Evolutionary conservation across 2,888 invertebrate species (phyloP).

Genomic region (Phalera bucephala): DNA sequence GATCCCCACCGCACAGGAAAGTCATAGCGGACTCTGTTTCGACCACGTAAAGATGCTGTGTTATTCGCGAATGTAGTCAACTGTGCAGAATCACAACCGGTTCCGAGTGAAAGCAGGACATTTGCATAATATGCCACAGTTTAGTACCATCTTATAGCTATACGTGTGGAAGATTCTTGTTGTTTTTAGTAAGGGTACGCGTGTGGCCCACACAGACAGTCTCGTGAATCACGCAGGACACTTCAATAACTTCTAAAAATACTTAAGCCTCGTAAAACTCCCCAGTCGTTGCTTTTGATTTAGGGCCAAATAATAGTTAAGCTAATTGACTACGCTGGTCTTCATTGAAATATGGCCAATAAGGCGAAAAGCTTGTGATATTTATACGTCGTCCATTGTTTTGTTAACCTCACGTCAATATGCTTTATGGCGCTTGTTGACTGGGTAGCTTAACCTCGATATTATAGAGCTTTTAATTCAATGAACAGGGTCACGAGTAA

Average conservation of each 20-base stretch:
- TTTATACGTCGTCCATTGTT: conserved; percentile 4
- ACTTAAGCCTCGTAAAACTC: conserved; percentile 33
- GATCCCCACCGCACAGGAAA: no score
- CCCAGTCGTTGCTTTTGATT: conserved; percentile 39
- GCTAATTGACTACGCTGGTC: conserved; percentile 32
- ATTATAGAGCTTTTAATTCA: no score
- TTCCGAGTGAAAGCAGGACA: conserved; percentile 38
- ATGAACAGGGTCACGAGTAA: no score
- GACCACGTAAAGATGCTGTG: conserved; percentile 7
- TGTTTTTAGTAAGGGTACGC: conserved; percentile 7
- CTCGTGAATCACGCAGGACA: conserved; percentile 41
- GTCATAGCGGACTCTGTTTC: conserved; percentile 5
- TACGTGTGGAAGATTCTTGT: not conserved
- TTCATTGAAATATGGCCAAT: conserved; percentile 19
- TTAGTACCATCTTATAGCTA: conserved; percentile 6
- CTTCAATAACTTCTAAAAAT: conserved; percentile 44
- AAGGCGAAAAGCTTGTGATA: conserved; percentile 9
- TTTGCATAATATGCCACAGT: conserved; percentile 34
- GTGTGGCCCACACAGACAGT: conserved; percentile 30
- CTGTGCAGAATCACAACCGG: conserved; percentile 26
- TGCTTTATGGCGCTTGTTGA: conserved; percentile 3
- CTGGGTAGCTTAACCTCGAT: no score
- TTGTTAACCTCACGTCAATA: conserved; percentile 8
- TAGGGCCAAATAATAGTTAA: conserved; percentile 41
- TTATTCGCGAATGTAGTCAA: conserved; percentile 11